Evolutionary conservation across 2,888 invertebrate genomes (phyloP).

Genomic region (Julus scandinavius): DNA sequence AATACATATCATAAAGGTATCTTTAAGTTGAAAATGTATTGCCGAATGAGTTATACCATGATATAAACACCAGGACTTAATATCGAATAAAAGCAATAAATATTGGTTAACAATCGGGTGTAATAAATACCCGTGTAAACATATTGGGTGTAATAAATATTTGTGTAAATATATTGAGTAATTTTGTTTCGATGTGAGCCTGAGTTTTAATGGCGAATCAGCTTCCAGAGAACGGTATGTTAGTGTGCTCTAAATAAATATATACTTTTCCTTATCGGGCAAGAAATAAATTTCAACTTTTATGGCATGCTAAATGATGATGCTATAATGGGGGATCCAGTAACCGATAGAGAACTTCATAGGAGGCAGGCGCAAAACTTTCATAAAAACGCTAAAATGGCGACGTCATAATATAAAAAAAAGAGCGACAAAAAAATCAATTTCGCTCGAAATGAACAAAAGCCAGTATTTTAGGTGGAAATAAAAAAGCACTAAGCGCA

Average conservation of each 20-base stretch:
- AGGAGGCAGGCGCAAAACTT: background rate
- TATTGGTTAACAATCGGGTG: background rate
- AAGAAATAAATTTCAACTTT: background rate
- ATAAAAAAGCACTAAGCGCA: constrained; percentile 42
- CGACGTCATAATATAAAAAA: background rate
- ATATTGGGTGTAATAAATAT: background rate
- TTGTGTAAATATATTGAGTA: background rate
- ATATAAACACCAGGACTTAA: too few species aligned
- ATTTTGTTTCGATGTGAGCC: background rate
- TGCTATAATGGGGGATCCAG: background rate
- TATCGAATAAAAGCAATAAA: background rate
- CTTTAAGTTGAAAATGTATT: too few species aligned
- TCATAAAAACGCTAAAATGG: constrained; percentile 22
- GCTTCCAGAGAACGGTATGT: background rate
- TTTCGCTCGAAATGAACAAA: constrained; percentile 29
- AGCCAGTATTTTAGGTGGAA: constrained; percentile 42
- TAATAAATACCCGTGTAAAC: background rate
- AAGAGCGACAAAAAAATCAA: constrained; percentile 14
- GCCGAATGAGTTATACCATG: too few species aligned
- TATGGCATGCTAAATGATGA: constrained; percentile 11
- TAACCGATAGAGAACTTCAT: background rate
- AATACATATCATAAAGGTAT: too few species aligned
- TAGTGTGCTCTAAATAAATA: background rate
- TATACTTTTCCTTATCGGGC: background rate
- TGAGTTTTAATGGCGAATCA: background rate